Evolutionary conservation across 2,113 vertebrate species (phyloP).

Genomic region (Percopsis transmontana): DNA sequence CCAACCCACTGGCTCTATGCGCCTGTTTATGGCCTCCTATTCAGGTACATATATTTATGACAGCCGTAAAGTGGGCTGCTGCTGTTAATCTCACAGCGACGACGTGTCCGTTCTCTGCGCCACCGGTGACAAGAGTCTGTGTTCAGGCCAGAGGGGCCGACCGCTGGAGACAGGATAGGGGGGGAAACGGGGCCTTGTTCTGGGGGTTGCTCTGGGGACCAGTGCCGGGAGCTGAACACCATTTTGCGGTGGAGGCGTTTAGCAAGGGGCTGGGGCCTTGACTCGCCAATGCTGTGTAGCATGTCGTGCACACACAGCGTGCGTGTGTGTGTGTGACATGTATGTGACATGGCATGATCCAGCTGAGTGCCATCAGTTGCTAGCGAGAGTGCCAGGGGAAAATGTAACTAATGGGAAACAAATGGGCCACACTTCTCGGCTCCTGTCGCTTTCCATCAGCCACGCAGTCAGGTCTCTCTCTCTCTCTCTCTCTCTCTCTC

Average conservation of each 20-base stretch:
- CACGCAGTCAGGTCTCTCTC: background rate
- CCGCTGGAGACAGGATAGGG: conserved; percentile 21
- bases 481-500: background rate
- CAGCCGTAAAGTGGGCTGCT: conserved; percentile 60
- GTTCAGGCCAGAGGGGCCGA: conserved; percentile 45
- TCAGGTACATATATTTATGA: conserved; percentile 67
- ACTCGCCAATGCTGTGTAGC: background rate
- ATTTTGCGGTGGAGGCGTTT: conserved; percentile 14
- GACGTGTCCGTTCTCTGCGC: conserved; percentile 45
- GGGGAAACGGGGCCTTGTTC: conserved; percentile 24
- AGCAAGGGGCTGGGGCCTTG: background rate
- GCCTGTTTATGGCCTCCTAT: conserved; percentile 48
- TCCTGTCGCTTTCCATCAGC: conserved; percentile 29
- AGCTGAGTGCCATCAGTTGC: conserved; percentile 30
- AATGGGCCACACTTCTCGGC: conserved; percentile 34
- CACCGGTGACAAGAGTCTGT: conserved; percentile 50
- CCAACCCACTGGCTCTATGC: conserved; percentile 6
- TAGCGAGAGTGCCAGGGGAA: conserved; percentile 18
- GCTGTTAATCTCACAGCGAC: conserved; percentile 67
- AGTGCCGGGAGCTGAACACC: background rate
- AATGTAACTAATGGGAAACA: conserved; percentile 46
- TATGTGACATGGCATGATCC: conserved; percentile 45
- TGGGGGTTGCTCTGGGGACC: conserved; percentile 19
- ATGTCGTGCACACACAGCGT: conserved; percentile 1
- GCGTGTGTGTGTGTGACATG: conserved; percentile 7